Conservation (phyloP, 2,797 vertebrate genomes). For the Microchirus variegatus region DNA sequence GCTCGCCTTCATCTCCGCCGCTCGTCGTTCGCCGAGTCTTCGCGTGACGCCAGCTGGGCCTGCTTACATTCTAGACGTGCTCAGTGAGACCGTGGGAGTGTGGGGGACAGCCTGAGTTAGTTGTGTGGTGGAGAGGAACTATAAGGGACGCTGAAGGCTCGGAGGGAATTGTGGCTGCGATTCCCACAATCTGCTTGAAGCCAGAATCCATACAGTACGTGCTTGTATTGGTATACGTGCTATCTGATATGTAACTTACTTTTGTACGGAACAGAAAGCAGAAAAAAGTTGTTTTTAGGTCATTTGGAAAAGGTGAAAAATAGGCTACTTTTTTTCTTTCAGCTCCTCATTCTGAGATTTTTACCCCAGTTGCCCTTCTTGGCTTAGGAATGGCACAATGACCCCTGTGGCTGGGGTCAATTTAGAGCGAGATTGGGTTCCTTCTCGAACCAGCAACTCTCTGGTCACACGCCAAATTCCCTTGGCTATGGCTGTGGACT, state of each 20-base stretch:
- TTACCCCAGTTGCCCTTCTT: too few relatives aligned
- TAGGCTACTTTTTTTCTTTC: too few relatives aligned
- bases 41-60: constrained; percentile 48
- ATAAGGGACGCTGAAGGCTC: constrained; percentile 9
- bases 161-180: constrained; percentile 35
- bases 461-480: too few relatives aligned
- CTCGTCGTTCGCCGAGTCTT: constrained; percentile 45
- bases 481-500: too few relatives aligned
- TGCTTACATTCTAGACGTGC: constrained; percentile 38
- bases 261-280: neutral
- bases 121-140: constrained; percentile 37
- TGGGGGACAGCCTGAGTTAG: constrained; percentile 34
- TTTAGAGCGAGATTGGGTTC: too few relatives aligned
- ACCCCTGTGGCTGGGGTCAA: too few relatives aligned
- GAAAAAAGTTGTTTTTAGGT: neutral
- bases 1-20: constrained; percentile 16
- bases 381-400: too few relatives aligned
- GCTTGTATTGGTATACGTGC: neutral
- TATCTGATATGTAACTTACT: neutral
- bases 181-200: constrained; percentile 61
- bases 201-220: constrained; percentile 13
- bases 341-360: too few relatives aligned
- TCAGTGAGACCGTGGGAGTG: constrained; percentile 32
- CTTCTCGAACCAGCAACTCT: too few relatives aligned
- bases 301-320: neutral